phyloP scores from a whole-genome alignment of 2,797 vertebrate species.

The Chanos chanos region DNA sequence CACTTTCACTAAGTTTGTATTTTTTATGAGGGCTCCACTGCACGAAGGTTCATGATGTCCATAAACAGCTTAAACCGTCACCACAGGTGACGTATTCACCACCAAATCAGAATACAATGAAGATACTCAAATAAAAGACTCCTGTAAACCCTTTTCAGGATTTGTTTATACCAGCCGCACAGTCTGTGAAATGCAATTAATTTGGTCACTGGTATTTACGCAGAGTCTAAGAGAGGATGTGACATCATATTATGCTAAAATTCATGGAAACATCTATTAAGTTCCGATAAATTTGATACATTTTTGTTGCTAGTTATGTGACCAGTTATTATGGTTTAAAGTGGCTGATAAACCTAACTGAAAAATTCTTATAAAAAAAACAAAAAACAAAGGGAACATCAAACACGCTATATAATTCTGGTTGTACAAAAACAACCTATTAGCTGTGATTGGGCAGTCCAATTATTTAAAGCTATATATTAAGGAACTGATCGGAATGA shows the following conservation, averaged over 20 bases:
- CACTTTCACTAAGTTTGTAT: constrained; percentile 1
- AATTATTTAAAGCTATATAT: too few relatives aligned
- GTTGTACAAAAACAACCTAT: constrained; percentile 12
- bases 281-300: constrained; percentile 17
- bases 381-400: constrained; percentile 21
- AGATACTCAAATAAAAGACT: constrained; percentile 30
- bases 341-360: constrained; percentile 26
- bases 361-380: constrained; percentile 22
- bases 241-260: constrained; percentile 29
- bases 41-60: constrained; percentile 12
- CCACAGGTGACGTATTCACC: constrained; percentile 24
- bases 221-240: constrained; percentile 30
- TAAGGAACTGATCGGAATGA: too few relatives aligned
- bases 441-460: too few relatives aligned
- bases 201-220: constrained; percentile 12
- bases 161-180: constrained; percentile 24
- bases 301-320: constrained; percentile 32
- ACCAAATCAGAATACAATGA: constrained; percentile 20
- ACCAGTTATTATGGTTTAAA: constrained; percentile 32
- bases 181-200: constrained; percentile 31
- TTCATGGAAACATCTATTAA: constrained; percentile 15
- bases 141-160: constrained; percentile 28
- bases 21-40: constrained; percentile 17
- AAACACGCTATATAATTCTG: constrained; percentile 1
- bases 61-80: constrained; percentile 5